phyloP scores from a whole-genome alignment of 2,888 invertebrate genomes.

The Macaria liturata region DNA sequence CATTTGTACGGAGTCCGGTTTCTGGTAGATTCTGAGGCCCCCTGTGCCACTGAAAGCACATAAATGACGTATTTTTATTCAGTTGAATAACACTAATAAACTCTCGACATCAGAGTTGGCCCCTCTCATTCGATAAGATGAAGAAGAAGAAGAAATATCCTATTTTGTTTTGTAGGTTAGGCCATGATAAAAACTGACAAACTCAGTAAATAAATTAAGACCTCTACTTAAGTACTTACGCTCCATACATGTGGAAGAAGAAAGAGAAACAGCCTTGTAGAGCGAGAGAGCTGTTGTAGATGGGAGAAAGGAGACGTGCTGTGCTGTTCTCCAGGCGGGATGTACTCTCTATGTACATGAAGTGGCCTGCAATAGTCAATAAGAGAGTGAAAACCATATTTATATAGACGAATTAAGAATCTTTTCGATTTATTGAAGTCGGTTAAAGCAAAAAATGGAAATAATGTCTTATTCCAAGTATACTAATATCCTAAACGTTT shows the following conservation, averaged over 20 bases:
- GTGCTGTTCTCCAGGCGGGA: conserved; percentile 84
- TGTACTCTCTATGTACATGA: conserved; percentile 92
- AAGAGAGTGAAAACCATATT: not conserved
- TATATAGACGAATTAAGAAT: not conserved
- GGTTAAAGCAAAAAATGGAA: no score
- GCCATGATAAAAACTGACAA: no score
- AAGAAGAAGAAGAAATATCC: no score
- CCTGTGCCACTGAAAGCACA: conserved; percentile 55
- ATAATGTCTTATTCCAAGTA: no score
- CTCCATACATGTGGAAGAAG: conserved; percentile 92
- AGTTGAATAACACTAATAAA: no score
- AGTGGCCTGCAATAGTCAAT: conserved; percentile 84
- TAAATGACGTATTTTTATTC: no score
- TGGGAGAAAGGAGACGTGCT: conserved; percentile 89
- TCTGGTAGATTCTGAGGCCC: conserved; percentile 68
- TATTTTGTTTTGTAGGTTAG: no score
- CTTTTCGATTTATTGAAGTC: no score
- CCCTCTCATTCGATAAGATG: no score
- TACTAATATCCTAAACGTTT: no score
- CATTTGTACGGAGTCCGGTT: conserved; percentile 54
- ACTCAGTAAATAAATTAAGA: no score
- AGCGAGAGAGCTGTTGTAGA: conserved; percentile 78
- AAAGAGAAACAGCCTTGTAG: conserved; percentile 85
- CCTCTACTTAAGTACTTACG: conserved; percentile 56
- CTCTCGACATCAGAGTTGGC: no score